Base-by-base conservation (phyloP, 2,888 invertebrate species). In the Mycalesis mineus region DNA sequence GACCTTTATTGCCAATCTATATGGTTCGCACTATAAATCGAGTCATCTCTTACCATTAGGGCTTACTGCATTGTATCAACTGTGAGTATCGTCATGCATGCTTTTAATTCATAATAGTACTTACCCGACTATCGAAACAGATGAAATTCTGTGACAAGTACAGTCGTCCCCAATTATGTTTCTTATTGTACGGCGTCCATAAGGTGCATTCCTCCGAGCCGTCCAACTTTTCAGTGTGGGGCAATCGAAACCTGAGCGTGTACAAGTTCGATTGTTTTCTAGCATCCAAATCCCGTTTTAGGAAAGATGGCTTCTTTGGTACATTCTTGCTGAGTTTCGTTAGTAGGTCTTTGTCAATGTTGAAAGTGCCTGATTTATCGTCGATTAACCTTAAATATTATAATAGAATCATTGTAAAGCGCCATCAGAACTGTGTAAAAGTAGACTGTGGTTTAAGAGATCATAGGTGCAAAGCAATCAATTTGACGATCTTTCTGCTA, bases 101-200 rank as follows among this genome's bases (percentile, higher is more conserved):
- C n/a, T n/a, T n/a, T n/a, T n/a, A n/a, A n/a, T n/a, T n/a, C n/a
- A n/a, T 22, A 2, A 36, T 36, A 22, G 22, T 47, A 47, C 52
- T 33, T 52, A 98, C 98, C 90, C 96, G 93, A 83, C 98, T 98
- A 75, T 96, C 95, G 79, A 98, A 99, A 81, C 99, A 99, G 71
- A 98, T 92, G 80, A 97, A 99, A 88, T 96, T 97, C 74, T 95
- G 95, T 0, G 98, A 98, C 49, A 99, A 88, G 81, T 95, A 99
- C 71, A 99, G 90, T 65, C 94, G 92, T 13, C 99, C 99, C 89
- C 93, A 93, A 57, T 96, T 95, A 76, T 96, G 95, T 66, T 93
- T 93, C 78, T 98, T 98, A 76, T 97, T 96, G 78, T 96, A 99
- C 0, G 98, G 98, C 1, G 98, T 98, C 95, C 97, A 97, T 55